Evolutionary conservation across 2,113 vertebrate species (phyloP).

Genomic region (Dicrurus megarhynchus): DNA sequence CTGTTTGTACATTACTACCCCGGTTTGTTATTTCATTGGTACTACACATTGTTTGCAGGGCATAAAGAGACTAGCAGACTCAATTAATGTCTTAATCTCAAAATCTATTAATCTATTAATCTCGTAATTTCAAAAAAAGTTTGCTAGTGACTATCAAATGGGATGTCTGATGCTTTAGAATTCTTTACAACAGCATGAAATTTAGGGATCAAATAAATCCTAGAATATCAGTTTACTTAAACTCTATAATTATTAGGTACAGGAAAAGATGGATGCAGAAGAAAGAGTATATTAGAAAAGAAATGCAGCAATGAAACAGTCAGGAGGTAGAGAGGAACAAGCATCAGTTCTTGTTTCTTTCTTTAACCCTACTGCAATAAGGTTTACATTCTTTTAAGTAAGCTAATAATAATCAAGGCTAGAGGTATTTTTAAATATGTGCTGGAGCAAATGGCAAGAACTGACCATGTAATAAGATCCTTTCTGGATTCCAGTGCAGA

Average conservation of each 20-base stretch:
- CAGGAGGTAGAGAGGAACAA: not conserved
- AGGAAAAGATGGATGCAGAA: not conserved
- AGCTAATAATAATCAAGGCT: not conserved
- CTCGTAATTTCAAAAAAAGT: not conserved
- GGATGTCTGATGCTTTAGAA: not conserved
- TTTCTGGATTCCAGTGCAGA: not conserved
- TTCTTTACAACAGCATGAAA: not conserved
- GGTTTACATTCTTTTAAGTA: not conserved
- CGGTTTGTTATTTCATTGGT: not conserved
- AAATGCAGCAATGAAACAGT: not conserved
- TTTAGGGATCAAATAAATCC: not conserved
- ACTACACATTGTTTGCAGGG: not conserved
- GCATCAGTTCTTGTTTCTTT: not conserved
- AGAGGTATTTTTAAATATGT: not conserved
- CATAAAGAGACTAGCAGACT: not conserved
- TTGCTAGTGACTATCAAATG: not conserved
- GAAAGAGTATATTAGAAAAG: not conserved
- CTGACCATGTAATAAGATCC: not conserved
- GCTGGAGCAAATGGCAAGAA: not conserved
- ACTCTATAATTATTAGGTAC: not conserved
- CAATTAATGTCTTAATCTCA: not conserved
- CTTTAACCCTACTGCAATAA: not conserved
- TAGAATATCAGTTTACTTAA: not conserved
- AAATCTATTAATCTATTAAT: no score
- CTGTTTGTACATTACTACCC: not conserved